Conservation (phyloP, 1,140 invertebrate species). For the Drosophila obscura region DNA sequence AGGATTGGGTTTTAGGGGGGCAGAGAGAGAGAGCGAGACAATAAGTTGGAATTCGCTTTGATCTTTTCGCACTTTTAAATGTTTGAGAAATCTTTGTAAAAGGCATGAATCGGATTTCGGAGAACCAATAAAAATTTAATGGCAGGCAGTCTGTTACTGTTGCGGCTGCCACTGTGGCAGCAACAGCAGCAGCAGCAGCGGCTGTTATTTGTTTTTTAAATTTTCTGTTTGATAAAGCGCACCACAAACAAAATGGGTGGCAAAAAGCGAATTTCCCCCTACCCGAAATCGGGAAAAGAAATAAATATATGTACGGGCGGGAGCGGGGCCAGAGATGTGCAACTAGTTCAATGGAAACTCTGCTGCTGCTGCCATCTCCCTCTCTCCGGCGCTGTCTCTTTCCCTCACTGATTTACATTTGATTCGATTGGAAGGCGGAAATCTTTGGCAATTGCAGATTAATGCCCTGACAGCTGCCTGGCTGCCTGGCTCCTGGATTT, state of each 20-base stretch:
- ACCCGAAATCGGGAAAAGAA: slow-evolving; percentile 26
- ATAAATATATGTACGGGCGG: slow-evolving; percentile 46
- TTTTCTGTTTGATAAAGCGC: slow-evolving; percentile 81
- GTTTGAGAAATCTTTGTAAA: slow-evolving; percentile 81
- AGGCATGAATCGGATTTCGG: slow-evolving; percentile 79
- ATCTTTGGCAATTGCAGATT: slow-evolving; percentile 81
- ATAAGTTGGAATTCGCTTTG: slow-evolving; percentile 80
- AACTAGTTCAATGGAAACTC: slow-evolving; percentile 70
- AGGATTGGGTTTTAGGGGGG: slow-evolving; percentile 10
- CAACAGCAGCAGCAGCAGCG: slow-evolving; percentile 5
- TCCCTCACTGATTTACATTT: slow-evolving; percentile 73
- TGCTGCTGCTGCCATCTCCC: neutral
- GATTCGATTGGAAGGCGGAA: slow-evolving; percentile 76
- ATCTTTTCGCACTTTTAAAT: slow-evolving; percentile 82
- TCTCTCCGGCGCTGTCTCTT: neutral
- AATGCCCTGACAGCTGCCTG: slow-evolving; percentile 77
- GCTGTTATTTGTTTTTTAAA: slow-evolving; percentile 79
- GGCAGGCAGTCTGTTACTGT: slow-evolving; percentile 54
- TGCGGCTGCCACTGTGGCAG: slow-evolving; percentile 36
- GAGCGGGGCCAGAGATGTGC: slow-evolving; percentile 48
- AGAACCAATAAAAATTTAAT: slow-evolving; percentile 82
- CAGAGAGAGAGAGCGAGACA: slow-evolving; percentile 35
- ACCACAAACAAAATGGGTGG: slow-evolving; percentile 79
- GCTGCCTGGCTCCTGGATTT: slow-evolving; percentile 30
- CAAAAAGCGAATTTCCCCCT: slow-evolving; percentile 55